These are phyloP conservation scores for Nyctibius grandis DNA, from an alignment of 2,797 vertebrate genomes.

Conservation along the genomic window DNA sequence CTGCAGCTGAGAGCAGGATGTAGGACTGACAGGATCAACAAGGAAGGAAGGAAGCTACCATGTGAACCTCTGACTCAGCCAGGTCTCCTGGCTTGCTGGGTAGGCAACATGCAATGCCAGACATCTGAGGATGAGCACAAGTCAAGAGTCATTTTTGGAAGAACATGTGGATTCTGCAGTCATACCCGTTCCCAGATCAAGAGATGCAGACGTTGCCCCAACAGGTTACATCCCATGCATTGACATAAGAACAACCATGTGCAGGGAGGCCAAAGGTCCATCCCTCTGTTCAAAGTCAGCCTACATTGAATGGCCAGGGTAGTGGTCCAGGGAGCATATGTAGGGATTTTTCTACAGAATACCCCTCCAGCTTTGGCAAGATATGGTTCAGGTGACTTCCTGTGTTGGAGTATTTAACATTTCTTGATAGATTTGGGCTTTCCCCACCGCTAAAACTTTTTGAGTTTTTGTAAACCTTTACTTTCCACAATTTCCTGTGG, in stretches of 20 bases:
- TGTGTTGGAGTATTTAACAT: not conserved
- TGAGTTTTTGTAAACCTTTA: not conserved
- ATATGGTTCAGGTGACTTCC: not conserved
- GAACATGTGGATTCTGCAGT: not conserved
- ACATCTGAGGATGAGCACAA: not conserved
- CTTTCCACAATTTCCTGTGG: not conserved
- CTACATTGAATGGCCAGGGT: too few relatives aligned
- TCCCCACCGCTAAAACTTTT: not conserved
- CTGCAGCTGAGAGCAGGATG: constrained; percentile 28
- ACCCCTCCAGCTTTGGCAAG: not conserved
- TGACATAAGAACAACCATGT: not conserved
- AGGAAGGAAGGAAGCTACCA: constrained; percentile 18
- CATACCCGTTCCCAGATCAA: not conserved
- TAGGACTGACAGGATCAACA: not conserved
- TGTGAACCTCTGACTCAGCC: constrained; percentile 9
- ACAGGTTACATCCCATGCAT: not conserved
- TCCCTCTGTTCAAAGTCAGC: not conserved
- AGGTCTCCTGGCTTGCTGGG: not conserved
- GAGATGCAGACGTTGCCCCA: not conserved
- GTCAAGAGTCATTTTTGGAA: not conserved
- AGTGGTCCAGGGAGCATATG: not conserved
- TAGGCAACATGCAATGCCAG: not conserved
- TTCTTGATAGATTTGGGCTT: not conserved
- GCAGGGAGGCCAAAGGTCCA: not conserved
- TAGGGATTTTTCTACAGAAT: not conserved